These are phyloP conservation scores for Perithous albicinctus DNA, from an alignment of 2,888 invertebrate genomes.

Conservation along the genomic window DNA sequence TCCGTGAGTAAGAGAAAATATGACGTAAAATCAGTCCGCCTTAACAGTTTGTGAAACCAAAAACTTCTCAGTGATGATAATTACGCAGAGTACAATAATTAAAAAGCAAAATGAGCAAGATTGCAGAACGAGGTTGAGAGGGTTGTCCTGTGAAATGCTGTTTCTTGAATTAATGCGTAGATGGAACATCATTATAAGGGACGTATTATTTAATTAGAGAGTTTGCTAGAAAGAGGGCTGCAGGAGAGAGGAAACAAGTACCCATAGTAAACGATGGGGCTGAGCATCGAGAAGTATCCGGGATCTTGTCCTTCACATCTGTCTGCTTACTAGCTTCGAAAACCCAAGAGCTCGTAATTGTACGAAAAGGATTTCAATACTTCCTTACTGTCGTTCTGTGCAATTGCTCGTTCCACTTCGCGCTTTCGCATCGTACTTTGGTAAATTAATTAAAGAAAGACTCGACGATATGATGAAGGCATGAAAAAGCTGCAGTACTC, in stretches of 20 bases:
- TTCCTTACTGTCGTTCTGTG: slow-evolving; percentile 9
- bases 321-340: slow-evolving; percentile 18
- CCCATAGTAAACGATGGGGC: slow-evolving; percentile 34
- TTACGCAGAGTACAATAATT: slow-evolving; percentile 53
- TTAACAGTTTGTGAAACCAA: neutral
- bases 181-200: slow-evolving; percentile 29
- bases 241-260: slow-evolving; percentile 5
- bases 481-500: neutral
- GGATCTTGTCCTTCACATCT: slow-evolving; percentile 20
- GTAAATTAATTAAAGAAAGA: slow-evolving; percentile 64
- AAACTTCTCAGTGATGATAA: slow-evolving; percentile 37
- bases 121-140: slow-evolving; percentile 7
- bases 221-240: slow-evolving; percentile 38
- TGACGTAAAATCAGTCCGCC: neutral
- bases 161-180: slow-evolving; percentile 25
- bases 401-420: slow-evolving; percentile 41
- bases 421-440: slow-evolving; percentile 34
- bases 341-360: slow-evolving; percentile 58
- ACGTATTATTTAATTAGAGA: slow-evolving; percentile 74
- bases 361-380: slow-evolving; percentile 63
- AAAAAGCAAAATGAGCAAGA: slow-evolving; percentile 32
- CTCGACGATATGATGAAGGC: slow-evolving; percentile 41
- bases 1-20: neutral
- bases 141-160: slow-evolving; percentile 8
- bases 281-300: slow-evolving; percentile 23